phyloP scores from a whole-genome alignment of 2,797 vertebrate species.

The Leptodactylus fallax region DNA sequence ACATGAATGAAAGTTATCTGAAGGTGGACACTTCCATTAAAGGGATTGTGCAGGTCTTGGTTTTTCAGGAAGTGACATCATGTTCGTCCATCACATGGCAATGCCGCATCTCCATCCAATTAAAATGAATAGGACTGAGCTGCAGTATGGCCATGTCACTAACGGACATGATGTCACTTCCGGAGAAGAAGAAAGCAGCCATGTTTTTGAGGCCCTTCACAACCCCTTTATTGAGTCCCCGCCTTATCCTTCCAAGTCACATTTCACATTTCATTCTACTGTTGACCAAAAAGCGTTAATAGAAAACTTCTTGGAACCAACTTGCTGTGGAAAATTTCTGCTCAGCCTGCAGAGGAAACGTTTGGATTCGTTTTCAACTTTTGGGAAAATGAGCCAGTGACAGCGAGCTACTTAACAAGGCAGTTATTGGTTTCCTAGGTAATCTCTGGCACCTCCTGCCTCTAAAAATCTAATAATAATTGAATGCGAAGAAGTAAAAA shows the following conservation, averaged over 20 bases:
- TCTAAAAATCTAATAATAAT: slow-evolving; percentile 78
- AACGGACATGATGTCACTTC: no score
- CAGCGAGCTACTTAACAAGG: slow-evolving; percentile 68
- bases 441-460: slow-evolving; percentile 72
- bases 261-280: neutral
- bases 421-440: slow-evolving; percentile 74
- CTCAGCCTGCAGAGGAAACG: neutral
- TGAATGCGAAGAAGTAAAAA: slow-evolving; percentile 73
- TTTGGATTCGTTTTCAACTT: slow-evolving; percentile 65
- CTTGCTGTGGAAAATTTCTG: neutral
- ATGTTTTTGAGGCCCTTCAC: no score
- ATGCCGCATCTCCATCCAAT: no score
- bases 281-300: neutral
- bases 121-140: no score
- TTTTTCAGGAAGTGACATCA: no score
- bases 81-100: no score
- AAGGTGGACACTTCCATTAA: neutral
- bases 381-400: slow-evolving; percentile 64
- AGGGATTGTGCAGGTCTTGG: no score
- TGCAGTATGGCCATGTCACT: no score
- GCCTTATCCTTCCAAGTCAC: neutral
- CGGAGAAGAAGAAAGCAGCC: no score
- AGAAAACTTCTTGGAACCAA: neutral
- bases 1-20: neutral
- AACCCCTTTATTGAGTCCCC: no score